A percentile compares a stretch with the other conserved stretches of the same genome.
Conservation (phyloP, 35 echinoderm and acorn worm genomes). For the Diadema setosum region DNA sequence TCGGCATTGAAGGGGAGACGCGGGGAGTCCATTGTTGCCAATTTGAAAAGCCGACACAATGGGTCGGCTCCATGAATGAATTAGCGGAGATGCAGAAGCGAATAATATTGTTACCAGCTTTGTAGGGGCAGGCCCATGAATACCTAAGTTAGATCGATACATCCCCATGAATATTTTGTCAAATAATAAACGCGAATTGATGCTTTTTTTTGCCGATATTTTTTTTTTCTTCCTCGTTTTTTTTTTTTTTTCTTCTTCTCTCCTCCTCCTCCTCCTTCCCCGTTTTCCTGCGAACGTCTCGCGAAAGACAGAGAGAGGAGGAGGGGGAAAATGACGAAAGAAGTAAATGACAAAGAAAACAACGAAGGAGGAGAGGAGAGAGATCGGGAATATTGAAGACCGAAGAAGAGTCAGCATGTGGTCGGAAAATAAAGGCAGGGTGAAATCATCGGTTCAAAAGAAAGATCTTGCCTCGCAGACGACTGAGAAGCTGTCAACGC, state of each 20-base stretch:
- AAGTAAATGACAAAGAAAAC: neutral
- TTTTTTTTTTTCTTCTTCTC: neutral
- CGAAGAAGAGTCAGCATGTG: neutral
- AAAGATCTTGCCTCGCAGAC: too few relatives aligned
- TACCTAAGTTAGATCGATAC: conserved; percentile 21
- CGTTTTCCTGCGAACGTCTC: too few relatives aligned
- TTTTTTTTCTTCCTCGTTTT: neutral
- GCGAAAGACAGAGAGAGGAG: too few relatives aligned
- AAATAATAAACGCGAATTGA: conserved; percentile 15
- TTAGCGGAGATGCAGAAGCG: neutral
- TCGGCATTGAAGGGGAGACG: neutral
- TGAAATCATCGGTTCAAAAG: too few relatives aligned
- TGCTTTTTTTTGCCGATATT: neutral
- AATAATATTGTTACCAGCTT: neutral
- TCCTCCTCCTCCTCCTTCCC: too few relatives aligned
- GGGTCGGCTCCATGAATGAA: neutral
- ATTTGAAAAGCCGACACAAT: neutral
- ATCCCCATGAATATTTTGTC: conserved; percentile 11
- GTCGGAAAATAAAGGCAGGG: neutral
- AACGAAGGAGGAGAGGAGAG: neutral
- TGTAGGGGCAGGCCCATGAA: neutral
- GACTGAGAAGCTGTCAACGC: too few relatives aligned
- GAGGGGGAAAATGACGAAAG: too few relatives aligned
- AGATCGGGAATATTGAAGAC: neutral
- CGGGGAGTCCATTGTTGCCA: neutral